Percentiles rank a stretch among this genome's conserved stretches.
Evolutionary conservation across 2,797 vertebrate species (phyloP).

Genomic region (Ctenosaura bakeri): DNA sequence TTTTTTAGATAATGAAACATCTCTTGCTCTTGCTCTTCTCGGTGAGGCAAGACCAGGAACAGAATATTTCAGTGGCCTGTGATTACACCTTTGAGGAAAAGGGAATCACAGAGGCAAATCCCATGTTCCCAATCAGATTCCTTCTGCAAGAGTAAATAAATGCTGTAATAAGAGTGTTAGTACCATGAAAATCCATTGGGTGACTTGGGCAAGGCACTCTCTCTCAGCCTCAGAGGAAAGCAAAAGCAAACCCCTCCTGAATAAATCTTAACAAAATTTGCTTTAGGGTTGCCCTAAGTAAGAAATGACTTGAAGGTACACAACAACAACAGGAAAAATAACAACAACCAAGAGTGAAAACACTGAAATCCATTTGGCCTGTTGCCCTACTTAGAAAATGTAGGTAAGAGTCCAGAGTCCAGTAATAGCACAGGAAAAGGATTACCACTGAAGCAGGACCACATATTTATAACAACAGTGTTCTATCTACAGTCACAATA

Average conservation of each 20-base stretch:
- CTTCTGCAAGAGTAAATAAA: background rate
- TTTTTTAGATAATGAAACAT: background rate
- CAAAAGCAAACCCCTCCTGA: too few relatives aligned
- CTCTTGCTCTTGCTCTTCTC: background rate
- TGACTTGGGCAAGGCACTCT: too few relatives aligned
- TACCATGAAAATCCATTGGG: background rate
- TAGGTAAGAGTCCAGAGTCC: too few relatives aligned
- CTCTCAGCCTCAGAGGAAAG: too few relatives aligned
- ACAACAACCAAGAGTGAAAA: background rate
- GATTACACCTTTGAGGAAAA: background rate
- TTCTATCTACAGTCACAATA: background rate
- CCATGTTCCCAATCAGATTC: background rate
- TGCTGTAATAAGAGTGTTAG: background rate
- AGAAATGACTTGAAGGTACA: too few relatives aligned
- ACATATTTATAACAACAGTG: background rate
- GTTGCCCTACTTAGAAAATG: background rate
- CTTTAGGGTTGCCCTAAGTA: too few relatives aligned
- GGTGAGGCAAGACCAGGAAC: background rate
- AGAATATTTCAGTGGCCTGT: background rate
- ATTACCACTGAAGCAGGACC: background rate
- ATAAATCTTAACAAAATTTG: too few relatives aligned
- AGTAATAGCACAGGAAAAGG: too few relatives aligned
- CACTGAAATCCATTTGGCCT: background rate
- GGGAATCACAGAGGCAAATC: background rate
- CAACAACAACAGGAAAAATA: too few relatives aligned